Conservation (phyloP, 2,797 vertebrate genomes). For the Cygnus olor region DNA sequence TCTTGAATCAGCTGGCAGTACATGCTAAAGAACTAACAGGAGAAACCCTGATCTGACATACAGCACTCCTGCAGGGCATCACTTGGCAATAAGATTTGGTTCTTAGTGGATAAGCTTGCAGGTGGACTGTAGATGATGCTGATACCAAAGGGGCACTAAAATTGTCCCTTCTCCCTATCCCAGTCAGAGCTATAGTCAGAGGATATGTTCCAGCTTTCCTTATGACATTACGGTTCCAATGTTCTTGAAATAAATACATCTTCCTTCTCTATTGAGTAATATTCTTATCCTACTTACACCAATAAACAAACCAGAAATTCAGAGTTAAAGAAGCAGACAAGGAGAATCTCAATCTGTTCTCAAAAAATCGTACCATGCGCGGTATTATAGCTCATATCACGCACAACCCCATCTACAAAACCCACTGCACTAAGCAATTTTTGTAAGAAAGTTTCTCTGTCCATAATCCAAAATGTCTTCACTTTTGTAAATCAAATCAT, state of each 20-base stretch:
- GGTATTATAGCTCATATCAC: not conserved
- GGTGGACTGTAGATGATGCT: not conserved
- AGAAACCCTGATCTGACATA: not conserved
- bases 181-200: not conserved
- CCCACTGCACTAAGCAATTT: not conserved
- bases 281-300: not conserved
- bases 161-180: not conserved
- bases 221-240: not conserved
- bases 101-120: not conserved
- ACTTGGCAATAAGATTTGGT: not conserved
- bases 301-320: not conserved
- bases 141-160: not conserved
- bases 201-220: not conserved
- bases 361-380: not conserved
- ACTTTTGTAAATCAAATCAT: not conserved
- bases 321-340: not conserved
- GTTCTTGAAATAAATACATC: not conserved
- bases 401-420: not conserved
- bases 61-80: not conserved
- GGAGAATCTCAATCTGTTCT: not conserved
- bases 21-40: rapidly evolving
- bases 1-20: not conserved
- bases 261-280: not conserved
- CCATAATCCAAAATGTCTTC: not conserved
- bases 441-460: not conserved